Evolutionary conservation across 1,140 invertebrate genomes (phyloP).

Genomic region (Capitella teleta): DNA sequence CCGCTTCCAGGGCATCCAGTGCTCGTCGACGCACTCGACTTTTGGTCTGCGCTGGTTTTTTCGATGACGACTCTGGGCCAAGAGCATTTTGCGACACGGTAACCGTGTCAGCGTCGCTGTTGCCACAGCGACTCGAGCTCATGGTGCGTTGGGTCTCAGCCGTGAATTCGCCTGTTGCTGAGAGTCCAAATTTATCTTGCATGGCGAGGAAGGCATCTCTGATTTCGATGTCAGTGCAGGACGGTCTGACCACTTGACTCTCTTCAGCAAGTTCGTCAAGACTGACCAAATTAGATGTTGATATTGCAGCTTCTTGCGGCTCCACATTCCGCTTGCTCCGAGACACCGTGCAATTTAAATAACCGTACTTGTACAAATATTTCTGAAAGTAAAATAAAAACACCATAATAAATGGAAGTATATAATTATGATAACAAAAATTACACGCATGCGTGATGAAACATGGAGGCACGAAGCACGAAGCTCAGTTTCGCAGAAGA

Average conservation of each 20-base stretch:
- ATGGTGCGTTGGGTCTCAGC: slow-evolving; percentile 30
- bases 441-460: no score
- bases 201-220: neutral
- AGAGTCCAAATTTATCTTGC: slow-evolving; percentile 37
- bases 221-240: neutral
- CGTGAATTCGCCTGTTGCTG: slow-evolving; percentile 34
- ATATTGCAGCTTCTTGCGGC: neutral
- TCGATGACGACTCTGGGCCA: no score
- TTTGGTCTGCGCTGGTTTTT: neutral
- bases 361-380: slow-evolving; percentile 10
- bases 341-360: slow-evolving; percentile 7
- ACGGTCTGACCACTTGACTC: no score
- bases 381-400: no score
- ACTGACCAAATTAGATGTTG: no score
- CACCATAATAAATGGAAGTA: no score
- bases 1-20: no score
- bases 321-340: neutral
- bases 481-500: no score
- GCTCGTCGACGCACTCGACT: neutral
- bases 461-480: no score
- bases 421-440: no score
- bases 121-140: slow-evolving; percentile 39
- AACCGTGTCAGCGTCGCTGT: slow-evolving; percentile 33
- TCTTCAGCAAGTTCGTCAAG: no score
- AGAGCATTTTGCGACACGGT: no score